Evolutionary conservation across 2,113 vertebrate species (phyloP).

Genomic region (Lamprologus tigripictilis): DNA sequence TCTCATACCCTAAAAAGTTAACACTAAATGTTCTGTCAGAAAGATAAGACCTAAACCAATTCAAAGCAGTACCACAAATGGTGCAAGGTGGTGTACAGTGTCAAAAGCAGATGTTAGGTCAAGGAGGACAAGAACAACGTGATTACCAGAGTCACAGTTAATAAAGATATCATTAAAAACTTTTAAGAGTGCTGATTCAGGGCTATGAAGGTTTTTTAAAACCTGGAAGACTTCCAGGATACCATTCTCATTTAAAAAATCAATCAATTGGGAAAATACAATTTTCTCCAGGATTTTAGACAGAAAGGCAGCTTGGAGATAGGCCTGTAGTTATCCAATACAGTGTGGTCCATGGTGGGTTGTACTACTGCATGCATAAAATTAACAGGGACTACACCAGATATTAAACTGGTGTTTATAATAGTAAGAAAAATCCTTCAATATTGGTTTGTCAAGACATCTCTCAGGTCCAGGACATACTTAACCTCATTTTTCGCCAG

Average conservation of each 20-base stretch:
- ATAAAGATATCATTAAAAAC: background rate
- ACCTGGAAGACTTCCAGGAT: background rate
- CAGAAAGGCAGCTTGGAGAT: background rate
- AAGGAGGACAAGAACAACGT: background rate
- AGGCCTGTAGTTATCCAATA: background rate
- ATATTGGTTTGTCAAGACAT: background rate
- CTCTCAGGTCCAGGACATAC: background rate
- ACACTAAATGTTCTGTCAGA: background rate
- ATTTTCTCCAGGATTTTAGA: background rate
- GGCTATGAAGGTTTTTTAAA: background rate
- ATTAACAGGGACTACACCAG: background rate
- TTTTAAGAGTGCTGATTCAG: background rate
- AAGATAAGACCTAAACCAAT: background rate
- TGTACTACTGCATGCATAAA: background rate
- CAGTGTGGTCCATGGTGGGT: background rate
- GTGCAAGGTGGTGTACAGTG: background rate
- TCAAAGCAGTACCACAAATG: background rate
- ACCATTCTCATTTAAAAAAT: background rate
- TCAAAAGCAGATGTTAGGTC: background rate
- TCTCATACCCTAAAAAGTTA: background rate
- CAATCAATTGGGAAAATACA: background rate
- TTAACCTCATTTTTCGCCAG: background rate
- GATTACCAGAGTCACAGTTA: background rate
- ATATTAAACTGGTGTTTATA: background rate
- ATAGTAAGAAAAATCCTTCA: background rate